Base-by-base conservation (phyloP, 1,140 invertebrate species). In the Brachionus asplanchnoidis region DNA sequence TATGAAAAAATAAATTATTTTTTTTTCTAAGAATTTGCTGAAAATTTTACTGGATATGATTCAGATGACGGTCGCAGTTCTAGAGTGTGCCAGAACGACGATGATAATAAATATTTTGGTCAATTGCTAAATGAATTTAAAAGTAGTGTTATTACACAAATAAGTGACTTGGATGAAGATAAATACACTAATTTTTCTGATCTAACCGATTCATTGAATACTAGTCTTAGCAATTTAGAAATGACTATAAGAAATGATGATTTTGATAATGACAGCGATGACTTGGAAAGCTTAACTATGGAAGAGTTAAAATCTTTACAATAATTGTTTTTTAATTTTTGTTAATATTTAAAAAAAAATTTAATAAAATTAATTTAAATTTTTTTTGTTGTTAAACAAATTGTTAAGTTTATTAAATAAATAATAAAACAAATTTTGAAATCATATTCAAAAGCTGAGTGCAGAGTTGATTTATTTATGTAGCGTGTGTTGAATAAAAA, bases 41-140 rank as follows among this genome's bases (percentile, higher is more conserved):
- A 73, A 32, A 11, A 70, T 6, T 84, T 84, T 84, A 40, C 44
- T 40, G n/a, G 42, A 28, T 84, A 84, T 73, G 82, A 84, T 20
- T 23, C 20, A n/a, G 82, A 84, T 36, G 82, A 84, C 40, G 82
- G 82, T 17, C 26, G 82, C 8, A 68, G 60, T 17, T 84, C 82
- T 17, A 32, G 60, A 44, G 20, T 68, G 6, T 84, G 60, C 20
- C 82, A 84, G 53, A 68, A 84, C 17, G 82, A 68, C 23, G 60
- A 84, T 36, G 82, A 84, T 53, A 68, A 68, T n/a, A 20, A 36
- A 32, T 84, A 46, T 70, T 84, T 84, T 46, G 60, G 60, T 46
- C 32, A 70, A 17, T 60, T 84, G 32, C 20, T 68, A 17, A 60
- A 70, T 9, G 82, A 84, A 70, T 68, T 65, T 84, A 23, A 82